Conservation (phyloP, 1,140 invertebrate genomes). For the Globodera ellingtonae region DNA sequence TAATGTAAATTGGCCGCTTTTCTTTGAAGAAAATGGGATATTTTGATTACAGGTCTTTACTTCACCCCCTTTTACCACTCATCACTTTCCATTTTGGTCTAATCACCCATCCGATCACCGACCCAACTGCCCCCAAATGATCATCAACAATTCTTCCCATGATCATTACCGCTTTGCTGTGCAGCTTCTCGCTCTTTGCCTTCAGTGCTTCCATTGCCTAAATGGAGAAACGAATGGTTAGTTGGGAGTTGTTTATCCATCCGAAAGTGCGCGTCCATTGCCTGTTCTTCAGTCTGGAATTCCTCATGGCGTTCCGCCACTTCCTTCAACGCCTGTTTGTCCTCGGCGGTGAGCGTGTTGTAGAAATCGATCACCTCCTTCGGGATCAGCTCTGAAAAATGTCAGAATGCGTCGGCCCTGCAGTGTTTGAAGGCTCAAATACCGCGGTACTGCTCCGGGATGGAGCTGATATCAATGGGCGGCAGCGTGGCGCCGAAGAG, state of each 20-base stretch:
- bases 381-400: constrained; percentile 47
- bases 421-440: not conserved
- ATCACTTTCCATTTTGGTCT: too few species aligned
- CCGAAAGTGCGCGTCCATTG: not conserved
- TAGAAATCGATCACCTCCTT: constrained; percentile 53
- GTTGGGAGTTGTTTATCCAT: constrained; percentile 26
- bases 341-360: constrained; percentile 51
- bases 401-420: too few species aligned
- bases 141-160: too few species aligned
- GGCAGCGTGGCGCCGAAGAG: not conserved
- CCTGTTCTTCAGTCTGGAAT: constrained; percentile 42
- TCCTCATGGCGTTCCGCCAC: constrained; percentile 45
- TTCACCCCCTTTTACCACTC: too few species aligned
- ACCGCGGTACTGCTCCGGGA: constrained; percentile 27
- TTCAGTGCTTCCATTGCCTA: constrained; percentile 51
- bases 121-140: too few species aligned
- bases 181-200: constrained; percentile 53
- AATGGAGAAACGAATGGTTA: not conserved
- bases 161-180: constrained; percentile 13
- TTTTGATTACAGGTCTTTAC: too few species aligned
- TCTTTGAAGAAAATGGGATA: not conserved
- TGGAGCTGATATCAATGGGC: constrained; percentile 6
- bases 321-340: constrained; percentile 52
- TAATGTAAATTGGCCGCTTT: not conserved
- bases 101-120: too few species aligned